Base-by-base conservation (phyloP, 2,888 invertebrate genomes). In the Acheta domesticus region DNA sequence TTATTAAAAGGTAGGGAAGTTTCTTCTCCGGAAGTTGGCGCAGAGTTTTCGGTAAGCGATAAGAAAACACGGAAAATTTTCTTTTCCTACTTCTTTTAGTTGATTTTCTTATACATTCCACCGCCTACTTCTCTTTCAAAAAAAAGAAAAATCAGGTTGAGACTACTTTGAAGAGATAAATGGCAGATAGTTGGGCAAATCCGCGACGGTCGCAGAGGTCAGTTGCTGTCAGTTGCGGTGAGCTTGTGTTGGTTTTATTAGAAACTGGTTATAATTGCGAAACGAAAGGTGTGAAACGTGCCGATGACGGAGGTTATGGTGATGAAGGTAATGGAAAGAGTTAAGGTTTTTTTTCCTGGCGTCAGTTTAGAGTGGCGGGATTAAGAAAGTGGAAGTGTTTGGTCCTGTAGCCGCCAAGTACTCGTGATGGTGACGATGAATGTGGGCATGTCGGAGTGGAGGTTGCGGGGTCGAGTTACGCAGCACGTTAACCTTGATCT, bases 1-100 rank as follows among this genome's bases (percentile, higher is more conserved):
- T 62, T 62, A 62, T 62, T 62, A 62, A 62, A 62, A 62, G 62
- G 62, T 62, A 62, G 62, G 62, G 62, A 62, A 62, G 62, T 62
- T 62, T 62, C 62, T 62, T 62, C n/a, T n/a, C 62, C 62, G 62
- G 62, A 62, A 62, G 62, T 62, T 62, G 62, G 62, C 62, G 62
- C 62, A 16, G 16, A 62, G 62, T 62, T 62, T 62, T 62, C 62
- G 62, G 62, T 62, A 62, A 62, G 62, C 62, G 62, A 62, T 62
- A 62, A 62, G 62, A 62, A 62, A 62, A 62, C 62, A 62, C 62
- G 62, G 62, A 62, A 16, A 62, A 19, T 62, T 62, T 62, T 62
- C 62, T n/a, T 62, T 62, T 62, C 62, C 62, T 12, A 5, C 62
- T 62, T 62, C 62, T 14, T 62, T 62, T 62, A 62, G n/a, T 5